Evolutionary conservation across 2,113 vertebrate species (phyloP).

Genomic region (Tachysurus fulvidraco): DNA sequence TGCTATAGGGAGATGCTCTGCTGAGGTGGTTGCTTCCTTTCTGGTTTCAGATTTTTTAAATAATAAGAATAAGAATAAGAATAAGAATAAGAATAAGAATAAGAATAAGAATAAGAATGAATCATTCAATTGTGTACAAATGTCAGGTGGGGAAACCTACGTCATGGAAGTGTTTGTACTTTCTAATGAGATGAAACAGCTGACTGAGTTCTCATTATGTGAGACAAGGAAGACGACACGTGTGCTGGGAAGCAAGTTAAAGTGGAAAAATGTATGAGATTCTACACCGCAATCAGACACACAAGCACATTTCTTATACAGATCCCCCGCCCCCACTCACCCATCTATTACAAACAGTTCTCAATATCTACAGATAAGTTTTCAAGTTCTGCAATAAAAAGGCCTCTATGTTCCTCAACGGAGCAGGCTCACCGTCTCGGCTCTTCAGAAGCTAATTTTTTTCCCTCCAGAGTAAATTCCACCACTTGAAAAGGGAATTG

Average conservation of each 20-base stretch:
- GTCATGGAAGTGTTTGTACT: background rate
- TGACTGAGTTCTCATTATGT: slow-evolving; percentile 4
- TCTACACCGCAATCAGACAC: background rate
- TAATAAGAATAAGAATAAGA: background rate
- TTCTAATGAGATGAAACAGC: slow-evolving; percentile 3
- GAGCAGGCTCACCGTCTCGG: background rate
- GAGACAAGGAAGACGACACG: background rate
- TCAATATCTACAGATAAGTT: background rate
- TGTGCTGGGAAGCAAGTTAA: background rate
- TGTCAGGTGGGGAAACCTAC: background rate
- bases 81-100: background rate
- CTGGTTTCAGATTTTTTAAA: background rate
- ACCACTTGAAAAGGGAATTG: slow-evolving; percentile 30
- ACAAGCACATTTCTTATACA: background rate
- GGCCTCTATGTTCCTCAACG: too few relatives aligned
- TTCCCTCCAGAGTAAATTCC: background rate
- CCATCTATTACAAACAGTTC: background rate
- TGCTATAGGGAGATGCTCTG: background rate
- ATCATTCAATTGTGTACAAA: slow-evolving; percentile 10
- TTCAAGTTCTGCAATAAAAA: background rate
- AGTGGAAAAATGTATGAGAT: background rate
- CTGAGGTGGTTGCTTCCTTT: background rate
- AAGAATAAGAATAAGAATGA: slow-evolving; percentile 3
- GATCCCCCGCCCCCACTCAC: too few relatives aligned
- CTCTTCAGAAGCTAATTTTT: background rate